Percentiles rank a stretch among this genome's conserved stretches.
phyloP scores from a whole-genome alignment of 2,113 vertebrate genomes.

The Vidua chalybeata region DNA sequence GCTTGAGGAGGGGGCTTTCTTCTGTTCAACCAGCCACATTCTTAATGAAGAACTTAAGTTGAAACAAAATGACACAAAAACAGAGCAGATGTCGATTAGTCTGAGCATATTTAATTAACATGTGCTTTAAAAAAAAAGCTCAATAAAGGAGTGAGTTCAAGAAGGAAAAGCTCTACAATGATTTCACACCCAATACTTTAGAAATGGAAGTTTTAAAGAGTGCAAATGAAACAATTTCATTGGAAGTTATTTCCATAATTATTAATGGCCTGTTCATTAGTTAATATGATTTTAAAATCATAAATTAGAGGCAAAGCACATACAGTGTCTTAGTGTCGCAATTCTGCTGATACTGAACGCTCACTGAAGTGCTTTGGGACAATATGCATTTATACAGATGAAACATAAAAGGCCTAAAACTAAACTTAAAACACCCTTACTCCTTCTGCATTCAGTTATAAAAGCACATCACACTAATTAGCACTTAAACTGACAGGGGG shows the following conservation, averaged over 20 bases:
- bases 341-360: not conserved
- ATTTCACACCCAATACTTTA: not conserved
- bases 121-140: not conserved
- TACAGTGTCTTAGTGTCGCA: not conserved
- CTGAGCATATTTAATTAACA: not conserved
- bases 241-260: not conserved
- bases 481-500: not conserved
- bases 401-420: not conserved
- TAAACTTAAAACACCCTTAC: not conserved
- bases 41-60: not conserved
- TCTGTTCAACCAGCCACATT: not conserved
- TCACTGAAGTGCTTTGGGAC: not conserved
- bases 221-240: not conserved
- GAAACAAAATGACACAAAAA: not conserved
- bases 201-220: not conserved
- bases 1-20: not conserved
- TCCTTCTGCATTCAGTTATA: not conserved
- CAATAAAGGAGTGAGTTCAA: not conserved
- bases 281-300: not conserved
- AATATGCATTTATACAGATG: not conserved
- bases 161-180: not conserved
- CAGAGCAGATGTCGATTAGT: not conserved
- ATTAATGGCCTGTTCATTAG: not conserved
- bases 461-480: not conserved
- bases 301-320: not conserved